Evolutionary conservation across 2,113 vertebrate species (phyloP).

Genomic region (Neodon shergylaensis): DNA sequence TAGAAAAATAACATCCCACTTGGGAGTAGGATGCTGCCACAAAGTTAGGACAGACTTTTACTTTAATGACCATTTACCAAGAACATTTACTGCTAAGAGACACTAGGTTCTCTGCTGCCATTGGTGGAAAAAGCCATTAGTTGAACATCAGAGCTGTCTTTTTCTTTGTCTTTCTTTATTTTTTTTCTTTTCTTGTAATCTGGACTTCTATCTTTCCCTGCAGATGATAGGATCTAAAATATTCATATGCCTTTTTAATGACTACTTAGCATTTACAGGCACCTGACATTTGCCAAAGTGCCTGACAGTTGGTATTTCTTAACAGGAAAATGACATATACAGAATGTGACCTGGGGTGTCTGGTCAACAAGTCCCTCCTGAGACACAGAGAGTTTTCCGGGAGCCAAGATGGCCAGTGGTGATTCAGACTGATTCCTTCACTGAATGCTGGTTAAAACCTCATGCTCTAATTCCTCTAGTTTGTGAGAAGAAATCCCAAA

Average conservation of each 20-base stretch:
- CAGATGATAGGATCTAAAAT: constrained; percentile 69
- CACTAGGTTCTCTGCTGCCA: background rate
- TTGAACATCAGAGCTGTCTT: constrained; percentile 42
- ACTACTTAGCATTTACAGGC: constrained; percentile 64
- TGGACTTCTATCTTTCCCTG: constrained; percentile 42
- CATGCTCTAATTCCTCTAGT: constrained; percentile 69
- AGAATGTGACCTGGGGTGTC: constrained; percentile 38
- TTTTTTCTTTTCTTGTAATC: background rate
- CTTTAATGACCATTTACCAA: constrained; percentile 21
- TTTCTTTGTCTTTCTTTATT: background rate
- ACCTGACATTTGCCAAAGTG: constrained; percentile 66
- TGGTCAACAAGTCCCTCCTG: background rate
- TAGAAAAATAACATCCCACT: background rate
- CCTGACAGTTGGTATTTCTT: constrained; percentile 58
- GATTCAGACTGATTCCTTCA: background rate
- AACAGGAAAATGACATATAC: constrained; percentile 50
- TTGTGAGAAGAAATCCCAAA: constrained; percentile 61
- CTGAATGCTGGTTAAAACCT: constrained; percentile 25
- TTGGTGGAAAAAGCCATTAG: constrained; percentile 45
- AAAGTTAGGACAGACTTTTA: constrained; percentile 6
- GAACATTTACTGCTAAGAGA: background rate
- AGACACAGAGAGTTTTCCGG: background rate
- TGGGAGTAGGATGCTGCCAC: background rate
- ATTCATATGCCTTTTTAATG: constrained; percentile 75
- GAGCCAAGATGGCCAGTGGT: background rate